Base-by-base conservation (phyloP, 2,888 invertebrate species). In the Slavum lentiscoides region DNA sequence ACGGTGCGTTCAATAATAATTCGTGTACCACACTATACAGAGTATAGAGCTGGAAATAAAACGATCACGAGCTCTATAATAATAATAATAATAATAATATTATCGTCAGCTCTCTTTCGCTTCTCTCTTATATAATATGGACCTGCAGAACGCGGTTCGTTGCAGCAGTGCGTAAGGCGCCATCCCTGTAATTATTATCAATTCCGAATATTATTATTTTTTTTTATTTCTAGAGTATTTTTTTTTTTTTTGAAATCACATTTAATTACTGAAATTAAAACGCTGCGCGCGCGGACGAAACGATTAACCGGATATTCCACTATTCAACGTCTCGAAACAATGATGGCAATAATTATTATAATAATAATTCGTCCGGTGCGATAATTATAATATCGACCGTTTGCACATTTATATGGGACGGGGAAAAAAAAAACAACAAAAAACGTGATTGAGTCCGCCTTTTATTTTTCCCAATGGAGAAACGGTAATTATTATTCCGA, bases 201-300 rank as follows among this genome's bases (percentile, higher is more conserved):
- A 80, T 80, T 62, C 70, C 72, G 80, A 80, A 64, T 80, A 80
- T 80, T n/a, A n/a, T n/a, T n/a, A n/a, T n/a, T n/a, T n/a, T 72
- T 43, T 7, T 7, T 9, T 13, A 23, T 72, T 80, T 72, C 37
- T 11, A 80, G 70, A 39, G 58, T 55, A 58, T 80, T 80, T 80
- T 70, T 43, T 30, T 30, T 30, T 30, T 4, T 30, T 30, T 30
- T 30, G 7, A 72, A 80, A 80, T 80, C 80, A 80, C 80, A 72
- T 80, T 80, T 80, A 80, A 80, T 80, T 80, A 72, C 80, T 80
- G 80, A 80, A 80, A 80, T 80, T 80, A 80, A 80, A 80, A 80
- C 58, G 64, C 30, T 43, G 64, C 43, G 39, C 64, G 37, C 61
- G 30, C 62, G 70, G 39, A 62, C 37, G 37, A 37, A 53, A 77